These are phyloP conservation scores for Eretmocerus hayati DNA, from an alignment of 2,888 invertebrate species.

Conservation along the genomic window DNA sequence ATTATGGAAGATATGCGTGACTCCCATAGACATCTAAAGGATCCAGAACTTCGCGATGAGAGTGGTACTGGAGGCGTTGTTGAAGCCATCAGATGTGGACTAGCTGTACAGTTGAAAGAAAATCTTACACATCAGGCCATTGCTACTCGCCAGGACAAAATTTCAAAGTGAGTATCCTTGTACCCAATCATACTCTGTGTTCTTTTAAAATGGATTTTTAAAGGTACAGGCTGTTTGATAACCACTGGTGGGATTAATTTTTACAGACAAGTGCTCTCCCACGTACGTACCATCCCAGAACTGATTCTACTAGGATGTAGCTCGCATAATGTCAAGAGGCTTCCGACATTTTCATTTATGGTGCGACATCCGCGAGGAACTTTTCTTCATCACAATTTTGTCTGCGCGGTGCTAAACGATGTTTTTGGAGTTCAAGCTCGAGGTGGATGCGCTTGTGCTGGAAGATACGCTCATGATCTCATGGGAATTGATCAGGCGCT, in stretches of 20 bases:
- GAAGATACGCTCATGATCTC: slow-evolving; percentile 77
- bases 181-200: too few relatives aligned
- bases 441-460: slow-evolving; percentile 73
- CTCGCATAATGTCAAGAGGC: slow-evolving; percentile 58
- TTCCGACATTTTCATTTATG: slow-evolving; percentile 82
- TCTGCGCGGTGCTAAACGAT: slow-evolving; percentile 81
- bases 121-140: slow-evolving; percentile 70
- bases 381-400: slow-evolving; percentile 81
- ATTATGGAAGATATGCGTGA: slow-evolving; percentile 41
- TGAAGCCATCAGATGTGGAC: slow-evolving; percentile 75
- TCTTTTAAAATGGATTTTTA: too few relatives aligned
- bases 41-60: slow-evolving; percentile 63
- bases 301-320: slow-evolving; percentile 69
- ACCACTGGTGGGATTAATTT: too few relatives aligned
- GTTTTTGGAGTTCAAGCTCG: slow-evolving; percentile 85
- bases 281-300: slow-evolving; percentile 71
- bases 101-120: slow-evolving; percentile 80
- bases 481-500: slow-evolving; percentile 75
- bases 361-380: slow-evolving; percentile 74
- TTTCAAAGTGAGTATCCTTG: slow-evolving; percentile 55
- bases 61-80: slow-evolving; percentile 70
- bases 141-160: slow-evolving; percentile 62
- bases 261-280: slow-evolving; percentile 68
- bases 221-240: background rate
- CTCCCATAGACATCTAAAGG: slow-evolving; percentile 46